phyloP scores from a whole-genome alignment of 2,797 vertebrate species.

The Setipinna tenuifilis region DNA sequence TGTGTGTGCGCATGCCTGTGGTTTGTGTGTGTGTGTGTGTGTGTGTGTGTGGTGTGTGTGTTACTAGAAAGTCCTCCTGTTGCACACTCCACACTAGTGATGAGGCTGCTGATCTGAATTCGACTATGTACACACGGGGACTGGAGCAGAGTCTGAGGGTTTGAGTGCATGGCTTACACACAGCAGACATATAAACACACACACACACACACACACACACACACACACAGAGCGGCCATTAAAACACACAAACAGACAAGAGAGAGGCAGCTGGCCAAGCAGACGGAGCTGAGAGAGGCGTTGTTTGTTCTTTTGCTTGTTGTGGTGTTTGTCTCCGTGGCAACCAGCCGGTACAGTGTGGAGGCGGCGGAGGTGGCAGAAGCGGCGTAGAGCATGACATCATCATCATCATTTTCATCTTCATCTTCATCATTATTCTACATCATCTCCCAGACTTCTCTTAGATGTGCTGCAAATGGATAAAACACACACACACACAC shows the following conservation, averaged over 20 bases:
- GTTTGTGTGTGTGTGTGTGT: no score
- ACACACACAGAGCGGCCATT: neutral
- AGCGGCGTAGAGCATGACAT: neutral
- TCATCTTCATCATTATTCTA: no score
- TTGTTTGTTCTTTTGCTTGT: neutral
- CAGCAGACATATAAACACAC: neutral
- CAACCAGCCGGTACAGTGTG: neutral
- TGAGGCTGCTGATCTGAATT: no score
- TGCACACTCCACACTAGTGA: no score
- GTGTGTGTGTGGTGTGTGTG: no score
- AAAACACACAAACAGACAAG: neutral
- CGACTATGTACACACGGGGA: no score
- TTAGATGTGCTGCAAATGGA: neutral
- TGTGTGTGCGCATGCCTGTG: no score
- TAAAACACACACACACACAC: neutral
- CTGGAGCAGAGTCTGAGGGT: no score
- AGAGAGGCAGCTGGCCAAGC: neutral
- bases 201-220: conserved; percentile 7
- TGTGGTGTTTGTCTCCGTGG: neutral
- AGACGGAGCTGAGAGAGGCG: neutral
- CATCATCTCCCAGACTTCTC: neutral
- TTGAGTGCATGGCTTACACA: no score
- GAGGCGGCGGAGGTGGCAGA: neutral
- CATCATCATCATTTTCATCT: neutral
- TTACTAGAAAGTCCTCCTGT: no score